phyloP scores from a whole-genome alignment of 2,888 invertebrate genomes.

The Blastobasis lacticolella region DNA sequence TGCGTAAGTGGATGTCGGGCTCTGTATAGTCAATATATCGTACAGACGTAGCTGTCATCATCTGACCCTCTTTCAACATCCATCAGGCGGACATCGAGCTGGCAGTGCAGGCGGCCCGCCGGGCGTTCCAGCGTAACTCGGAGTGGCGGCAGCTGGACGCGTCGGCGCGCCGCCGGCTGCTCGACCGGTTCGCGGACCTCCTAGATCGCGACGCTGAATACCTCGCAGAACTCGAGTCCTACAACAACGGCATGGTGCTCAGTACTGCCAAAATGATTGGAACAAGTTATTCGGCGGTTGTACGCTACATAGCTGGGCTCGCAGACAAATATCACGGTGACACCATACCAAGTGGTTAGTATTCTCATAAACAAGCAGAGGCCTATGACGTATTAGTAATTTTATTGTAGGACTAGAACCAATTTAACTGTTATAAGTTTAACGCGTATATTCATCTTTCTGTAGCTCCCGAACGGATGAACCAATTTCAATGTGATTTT shows the following conservation, averaged over 20 bases:
- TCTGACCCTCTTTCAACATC: too few species aligned
- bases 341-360: slow-evolving; percentile 79
- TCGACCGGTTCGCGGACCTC: slow-evolving; percentile 85
- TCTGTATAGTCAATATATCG: too few species aligned
- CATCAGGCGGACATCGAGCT: slow-evolving; percentile 83
- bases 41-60: too few species aligned
- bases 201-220: slow-evolving; percentile 83
- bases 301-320: slow-evolving; percentile 93
- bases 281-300: slow-evolving; percentile 88
- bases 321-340: slow-evolving; percentile 90
- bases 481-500: too few species aligned
- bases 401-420: too few species aligned
- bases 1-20: too few species aligned
- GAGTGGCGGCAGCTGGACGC: slow-evolving; percentile 76
- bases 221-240: slow-evolving; percentile 89
- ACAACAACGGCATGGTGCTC: slow-evolving; percentile 92
- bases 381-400: too few species aligned
- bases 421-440: too few species aligned
- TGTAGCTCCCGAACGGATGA: too few species aligned
- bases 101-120: slow-evolving; percentile 86
- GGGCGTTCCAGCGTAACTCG: slow-evolving; percentile 79
- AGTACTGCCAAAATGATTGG: slow-evolving; percentile 72
- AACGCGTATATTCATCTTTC: too few species aligned
- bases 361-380: too few species aligned
- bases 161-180: slow-evolving; percentile 80